Base-by-base conservation (phyloP, 1,140 invertebrate genomes). In the Drosophila lini region DNA sequence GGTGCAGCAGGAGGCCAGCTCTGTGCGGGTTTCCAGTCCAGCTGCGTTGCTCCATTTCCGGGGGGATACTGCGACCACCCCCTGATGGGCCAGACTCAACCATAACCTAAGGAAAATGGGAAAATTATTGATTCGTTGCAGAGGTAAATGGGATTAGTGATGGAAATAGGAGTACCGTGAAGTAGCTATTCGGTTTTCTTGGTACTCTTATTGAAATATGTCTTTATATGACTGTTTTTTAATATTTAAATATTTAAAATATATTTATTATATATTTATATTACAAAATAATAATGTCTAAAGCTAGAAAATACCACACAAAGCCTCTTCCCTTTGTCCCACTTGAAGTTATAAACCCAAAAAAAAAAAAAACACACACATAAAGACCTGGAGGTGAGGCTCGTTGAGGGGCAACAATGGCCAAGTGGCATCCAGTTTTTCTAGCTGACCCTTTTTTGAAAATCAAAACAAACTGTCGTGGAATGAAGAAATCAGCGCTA, bases 1-100 rank as follows among this genome's bases (percentile, higher is more conserved):
- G 91, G 91, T 96, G 96, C 78, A 96, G 94, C 67, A 94, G 79
- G 10, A 78, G 25, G n/a, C 63, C 48, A 5, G 25, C 16, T 25
- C n/a, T 59, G 11, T 40, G 38, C 50, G 38, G 28, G n/a, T 22
- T 53, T 8, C 3, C 38, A n/a, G 38, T 16, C 38, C 22, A 48
- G 40, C 34, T 19, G 38, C 34, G 10, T 34, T 4, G 32, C 34
- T 73, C 70, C 70, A 74, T 74, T 58, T 50, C 28, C 42, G 44
- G 19, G 19, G 32, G 7, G 28, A 34, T 19, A 40, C 56, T 52
- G 13, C 28, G 0, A 22, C 0, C 7, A 3, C 32, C 50, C 50
- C 15, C 15, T 15, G 13, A 4, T 10, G 50, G 10, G 5, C 0
- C 34, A 5, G 22, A 47, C 5, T 38, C 42, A 10, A 28, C 15